Base-by-base conservation (phyloP, 2,888 invertebrate species). In the Apocheima hispidaria region DNA sequence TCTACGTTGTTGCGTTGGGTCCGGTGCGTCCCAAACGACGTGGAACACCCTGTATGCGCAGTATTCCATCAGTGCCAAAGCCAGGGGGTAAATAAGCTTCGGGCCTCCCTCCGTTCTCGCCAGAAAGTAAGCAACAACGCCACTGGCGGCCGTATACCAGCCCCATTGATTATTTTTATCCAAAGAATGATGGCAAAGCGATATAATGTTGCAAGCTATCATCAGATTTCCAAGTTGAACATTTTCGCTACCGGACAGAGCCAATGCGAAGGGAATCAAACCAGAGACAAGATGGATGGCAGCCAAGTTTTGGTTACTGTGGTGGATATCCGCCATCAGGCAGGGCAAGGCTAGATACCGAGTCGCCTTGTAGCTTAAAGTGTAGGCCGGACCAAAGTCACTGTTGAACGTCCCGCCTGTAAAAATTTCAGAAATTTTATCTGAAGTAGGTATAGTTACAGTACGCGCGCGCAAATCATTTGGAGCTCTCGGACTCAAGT, bases 261-360 rank as follows among this genome's bases (percentile, higher is more conserved):
- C 75, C 59, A 91, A 28, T 0, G 73, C 78, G 65, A 90, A 89
- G 0, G 91, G 91, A 0, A 91, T 61, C 0, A 88, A 28, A 10
- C 90, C 91, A 12, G 90, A 89, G 10, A 85, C 38, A 10, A 90
- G 68, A 52, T 90, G 89, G 3, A 86, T 1, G 0, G 71, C 35
- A 53, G 84, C 78, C 0, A 90, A 1, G 0, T 57, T 60, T 1
- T 76, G 61, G 54, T 89, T 78, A 0, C 63, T 41, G 0, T 78
- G 68, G 48, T 85, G 83, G 1, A 90, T 60, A 36, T 91, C 91
- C 0, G 90, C 90, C 79, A 84, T 90, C 0, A 91, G 61, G 54
- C 89, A 88, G 0, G 91, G 87, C 14, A 91, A 61, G 0, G 90
- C 82, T 14, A 91, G 70, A 66, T 90, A 89, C 21, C 79, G 77